A percentile compares a stretch with the other conserved stretches of the same genome.
Conservation (phyloP, 2,113 vertebrate genomes). For the Indicator indicator region DNA sequence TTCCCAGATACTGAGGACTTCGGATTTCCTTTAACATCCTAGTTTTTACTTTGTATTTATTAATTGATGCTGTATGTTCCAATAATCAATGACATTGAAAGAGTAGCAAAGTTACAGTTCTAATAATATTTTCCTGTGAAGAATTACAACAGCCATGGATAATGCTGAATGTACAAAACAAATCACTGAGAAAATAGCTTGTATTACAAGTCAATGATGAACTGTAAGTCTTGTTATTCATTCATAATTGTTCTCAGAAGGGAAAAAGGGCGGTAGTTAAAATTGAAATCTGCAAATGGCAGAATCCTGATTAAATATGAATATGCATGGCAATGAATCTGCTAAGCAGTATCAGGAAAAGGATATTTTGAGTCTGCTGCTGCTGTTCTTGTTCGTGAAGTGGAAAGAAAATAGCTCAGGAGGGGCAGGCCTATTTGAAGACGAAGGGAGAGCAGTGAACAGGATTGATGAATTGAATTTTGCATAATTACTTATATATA, state of each 20-base stretch:
- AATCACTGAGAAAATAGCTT: conserved; percentile 22
- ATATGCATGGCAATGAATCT: background rate
- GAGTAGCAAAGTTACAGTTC: background rate
- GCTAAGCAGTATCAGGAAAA: background rate
- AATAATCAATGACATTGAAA: background rate
- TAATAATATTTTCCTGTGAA: background rate
- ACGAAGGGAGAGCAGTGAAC: background rate
- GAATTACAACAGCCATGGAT: background rate
- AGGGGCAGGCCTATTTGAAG: background rate
- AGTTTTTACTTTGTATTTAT: background rate
- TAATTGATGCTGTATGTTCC: background rate
- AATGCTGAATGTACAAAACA: conserved; percentile 4
- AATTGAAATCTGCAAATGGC: background rate
- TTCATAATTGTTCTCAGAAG: conserved; percentile 19
- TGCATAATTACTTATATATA: accelerated
- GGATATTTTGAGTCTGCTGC: conserved; percentile 18
- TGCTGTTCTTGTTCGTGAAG: background rate
- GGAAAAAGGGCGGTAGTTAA: conserved; percentile 9
- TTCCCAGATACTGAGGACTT: background rate
- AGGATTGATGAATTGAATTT: background rate
- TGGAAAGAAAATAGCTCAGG: background rate
- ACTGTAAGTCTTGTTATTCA: conserved; percentile 15
- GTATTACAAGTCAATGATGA: background rate
- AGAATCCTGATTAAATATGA: conserved; percentile 51
- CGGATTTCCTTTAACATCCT: background rate